phyloP scores from a whole-genome alignment of 2,797 vertebrate species.

The Neosilurus hyrtlii region DNA sequence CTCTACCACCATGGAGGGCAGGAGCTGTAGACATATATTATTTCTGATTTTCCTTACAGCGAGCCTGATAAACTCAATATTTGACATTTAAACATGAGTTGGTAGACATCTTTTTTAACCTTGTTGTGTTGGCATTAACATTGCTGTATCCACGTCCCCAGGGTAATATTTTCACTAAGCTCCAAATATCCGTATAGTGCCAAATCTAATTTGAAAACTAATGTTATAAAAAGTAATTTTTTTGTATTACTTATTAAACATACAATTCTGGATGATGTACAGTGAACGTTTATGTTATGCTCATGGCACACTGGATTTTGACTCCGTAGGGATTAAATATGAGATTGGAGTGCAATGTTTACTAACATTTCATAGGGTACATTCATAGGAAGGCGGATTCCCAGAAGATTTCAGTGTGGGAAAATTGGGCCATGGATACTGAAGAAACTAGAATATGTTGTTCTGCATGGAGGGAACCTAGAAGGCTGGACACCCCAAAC shows the following conservation, averaged over 20 bases:
- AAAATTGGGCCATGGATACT: not conserved
- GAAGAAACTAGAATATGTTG: not conserved
- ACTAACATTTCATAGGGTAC: too few species aligned
- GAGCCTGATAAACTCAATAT: not conserved
- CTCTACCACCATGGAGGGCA: conserved; percentile 38
- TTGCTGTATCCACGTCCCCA: not conserved
- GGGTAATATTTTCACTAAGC: not conserved
- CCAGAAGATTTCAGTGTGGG: not conserved
- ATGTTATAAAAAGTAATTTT: too few species aligned
- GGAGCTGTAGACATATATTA: conserved; percentile 6
- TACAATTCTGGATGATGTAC: not conserved
- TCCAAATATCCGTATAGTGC: not conserved
- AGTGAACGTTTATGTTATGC: not conserved
- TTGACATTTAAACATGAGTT: not conserved
- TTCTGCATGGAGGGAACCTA: not conserved
- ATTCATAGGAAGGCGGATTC: not conserved
- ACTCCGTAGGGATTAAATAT: not conserved
- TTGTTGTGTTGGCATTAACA: not conserved
- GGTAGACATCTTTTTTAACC: not conserved
- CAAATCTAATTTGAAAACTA: not conserved
- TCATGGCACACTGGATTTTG: not conserved
- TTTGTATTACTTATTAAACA: not conserved
- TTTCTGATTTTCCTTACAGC: not conserved
- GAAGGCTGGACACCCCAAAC: not conserved
- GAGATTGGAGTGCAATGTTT: not conserved